Base-by-base conservation (phyloP, 1,140 invertebrate species). In the Pectinophora gossypiella region DNA sequence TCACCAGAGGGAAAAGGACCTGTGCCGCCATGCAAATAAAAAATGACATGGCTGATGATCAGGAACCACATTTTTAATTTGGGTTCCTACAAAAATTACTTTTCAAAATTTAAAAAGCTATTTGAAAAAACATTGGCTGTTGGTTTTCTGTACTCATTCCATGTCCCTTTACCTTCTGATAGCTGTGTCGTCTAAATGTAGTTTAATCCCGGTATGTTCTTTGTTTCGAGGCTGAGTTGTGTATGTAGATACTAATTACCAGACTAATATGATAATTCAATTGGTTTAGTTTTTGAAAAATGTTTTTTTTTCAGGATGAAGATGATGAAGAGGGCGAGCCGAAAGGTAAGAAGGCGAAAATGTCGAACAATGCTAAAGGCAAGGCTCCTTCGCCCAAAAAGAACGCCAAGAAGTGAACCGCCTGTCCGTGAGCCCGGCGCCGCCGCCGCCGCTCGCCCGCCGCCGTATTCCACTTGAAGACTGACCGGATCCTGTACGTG, bases 291-390 rank as follows among this genome's bases (percentile, higher is more conserved):
- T n/a, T n/a, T n/a, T n/a, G n/a, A n/a, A n/a, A n/a, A n/a, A n/a
- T n/a, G n/a, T n/a, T n/a, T 12, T 12, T 44, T 3, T 44, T 44
- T 10, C 68, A 92, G 76, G 91, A 91, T 54, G 91, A 91, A 35
- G 91, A 92, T 45, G 91, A 92, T 45, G 91, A 92, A 38, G 91
- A 91, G 44, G 90, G 91, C 22, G 91, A 90, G 63, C 89, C 90
- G 19, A 91, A 91, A 71, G 90, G 89, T 69, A 92, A 92, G 81
- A 91, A 92, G 60, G 85, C 90, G 59, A 92, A 92, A 88, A 89
- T 91, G 61, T 89, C 90, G 62, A 91, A 91, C 72, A 92, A 91
- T 56, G 86, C 89, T 64, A 92, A 91, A 84, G 90, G 88, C 77
- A 88, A 88, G 59, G 80, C 84, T 13, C 65, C 82, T 4, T 87